Evolutionary conservation across 2,888 invertebrate genomes (phyloP).

Genomic region (Biston stratarius): DNA sequence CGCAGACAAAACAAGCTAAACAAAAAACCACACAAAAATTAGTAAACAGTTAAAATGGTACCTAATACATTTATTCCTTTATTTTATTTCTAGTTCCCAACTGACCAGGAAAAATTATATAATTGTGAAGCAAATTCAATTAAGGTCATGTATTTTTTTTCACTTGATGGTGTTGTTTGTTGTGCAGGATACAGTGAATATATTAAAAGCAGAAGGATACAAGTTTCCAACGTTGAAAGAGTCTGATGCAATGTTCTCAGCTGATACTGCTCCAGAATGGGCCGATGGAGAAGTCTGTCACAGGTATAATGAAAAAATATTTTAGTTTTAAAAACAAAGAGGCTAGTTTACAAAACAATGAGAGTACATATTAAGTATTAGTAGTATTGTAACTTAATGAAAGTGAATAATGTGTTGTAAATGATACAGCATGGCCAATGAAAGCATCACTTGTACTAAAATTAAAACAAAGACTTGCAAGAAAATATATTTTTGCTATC

Average conservation of each 20-base stretch:
- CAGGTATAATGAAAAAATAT: slow-evolving; percentile 63
- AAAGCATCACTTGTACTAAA: no score
- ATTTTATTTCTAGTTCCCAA: background rate
- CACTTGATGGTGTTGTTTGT: slow-evolving; percentile 41
- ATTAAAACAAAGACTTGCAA: no score
- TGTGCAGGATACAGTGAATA: slow-evolving; percentile 94
- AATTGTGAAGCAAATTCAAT: slow-evolving; percentile 37
- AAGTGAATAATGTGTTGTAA: no score
- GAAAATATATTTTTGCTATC: no score
- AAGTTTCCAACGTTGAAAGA: slow-evolving; percentile 96
- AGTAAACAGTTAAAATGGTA: slow-evolving; percentile 26
- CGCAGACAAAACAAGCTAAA: slow-evolving; percentile 53
- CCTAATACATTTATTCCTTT: background rate
- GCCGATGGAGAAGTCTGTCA: slow-evolving; percentile 98
- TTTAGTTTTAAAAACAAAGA: slow-evolving; percentile 45
- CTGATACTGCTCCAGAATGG: slow-evolving; percentile 99
- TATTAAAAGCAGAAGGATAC: slow-evolving; percentile 97
- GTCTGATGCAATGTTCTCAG: slow-evolving; percentile 99
- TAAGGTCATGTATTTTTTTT: slow-evolving; percentile 17
- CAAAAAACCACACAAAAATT: slow-evolving; percentile 22
- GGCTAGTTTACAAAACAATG: background rate
- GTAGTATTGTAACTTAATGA: no score
- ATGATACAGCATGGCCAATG: no score
- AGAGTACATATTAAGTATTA: background rate
- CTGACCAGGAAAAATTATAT: slow-evolving; percentile 27